Conservation (phyloP, 2,797 vertebrate genomes). For the Monodelphis domestica region DNA sequence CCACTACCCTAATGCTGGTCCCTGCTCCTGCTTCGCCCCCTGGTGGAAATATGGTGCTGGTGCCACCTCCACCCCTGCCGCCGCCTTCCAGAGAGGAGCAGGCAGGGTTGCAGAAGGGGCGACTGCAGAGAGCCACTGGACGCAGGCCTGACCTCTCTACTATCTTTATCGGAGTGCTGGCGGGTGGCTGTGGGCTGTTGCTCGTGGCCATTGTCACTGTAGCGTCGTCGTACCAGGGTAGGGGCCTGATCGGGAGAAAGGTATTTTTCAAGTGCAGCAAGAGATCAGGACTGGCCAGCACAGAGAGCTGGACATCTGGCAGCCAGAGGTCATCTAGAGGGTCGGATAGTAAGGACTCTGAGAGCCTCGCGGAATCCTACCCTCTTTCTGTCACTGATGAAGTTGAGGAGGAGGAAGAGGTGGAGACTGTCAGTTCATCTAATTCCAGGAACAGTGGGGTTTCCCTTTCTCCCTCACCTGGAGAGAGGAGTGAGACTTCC, state of each 20-base stretch:
- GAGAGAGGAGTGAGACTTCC: slow-evolving; percentile 71
- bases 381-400: background rate
- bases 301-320: background rate
- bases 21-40: slow-evolving; percentile 82
- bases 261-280: background rate
- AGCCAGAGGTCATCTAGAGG: background rate
- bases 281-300: background rate
- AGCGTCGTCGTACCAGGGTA: slow-evolving; percentile 79
- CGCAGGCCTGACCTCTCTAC: slow-evolving; percentile 76
- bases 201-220: slow-evolving; percentile 84
- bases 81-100: rapidly evolving
- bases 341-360: background rate
- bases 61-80: slow-evolving; percentile 70
- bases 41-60: slow-evolving; percentile 82
- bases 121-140: slow-evolving; percentile 66
- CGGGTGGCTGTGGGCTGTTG: slow-evolving; percentile 84
- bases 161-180: slow-evolving; percentile 82
- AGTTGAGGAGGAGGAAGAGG: too few relatives aligned
- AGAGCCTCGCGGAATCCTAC: background rate
- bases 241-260: background rate
- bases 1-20: slow-evolving; percentile 81
- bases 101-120: rapidly evolving
- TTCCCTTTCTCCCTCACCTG: slow-evolving; percentile 71
- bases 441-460: slow-evolving; percentile 62
- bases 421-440: background rate